Evolutionary conservation across 2,797 vertebrate genomes (phyloP).

Genomic region (Cyprinodon diabolis): DNA sequence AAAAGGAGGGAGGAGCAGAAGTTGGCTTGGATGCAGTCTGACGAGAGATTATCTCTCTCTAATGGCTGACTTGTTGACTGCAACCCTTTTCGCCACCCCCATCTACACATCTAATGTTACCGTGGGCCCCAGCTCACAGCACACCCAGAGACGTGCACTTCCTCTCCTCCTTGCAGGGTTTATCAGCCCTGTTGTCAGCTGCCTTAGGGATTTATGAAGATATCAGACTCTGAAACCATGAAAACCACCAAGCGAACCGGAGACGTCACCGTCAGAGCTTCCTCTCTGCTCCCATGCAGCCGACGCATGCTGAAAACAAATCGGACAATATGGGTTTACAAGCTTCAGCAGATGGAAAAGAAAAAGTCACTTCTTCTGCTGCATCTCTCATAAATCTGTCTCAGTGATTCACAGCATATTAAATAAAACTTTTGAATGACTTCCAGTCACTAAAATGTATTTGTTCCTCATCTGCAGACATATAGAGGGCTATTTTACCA

Average conservation of each 20-base stretch:
- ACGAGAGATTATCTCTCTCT: conserved; percentile 71
- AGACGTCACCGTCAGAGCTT: conserved; percentile 49
- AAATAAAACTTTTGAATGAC: background rate
- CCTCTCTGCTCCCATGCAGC: conserved; percentile 22
- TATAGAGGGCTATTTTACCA: background rate
- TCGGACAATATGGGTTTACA: conserved; percentile 17
- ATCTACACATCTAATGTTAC: conserved; percentile 66
- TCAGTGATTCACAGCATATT: background rate
- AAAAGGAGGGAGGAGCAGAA: conserved; percentile 40
- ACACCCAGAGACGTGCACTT: conserved; percentile 41
- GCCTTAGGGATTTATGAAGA: conserved; percentile 39
- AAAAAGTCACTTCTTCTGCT: conserved; percentile 7
- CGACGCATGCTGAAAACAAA: conserved; percentile 27
- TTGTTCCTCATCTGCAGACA: background rate
- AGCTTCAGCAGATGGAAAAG: background rate
- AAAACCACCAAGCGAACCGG: conserved; percentile 27
- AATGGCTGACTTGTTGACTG: conserved; percentile 73
- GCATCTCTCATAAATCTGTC: background rate
- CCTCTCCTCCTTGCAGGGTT: conserved; percentile 38
- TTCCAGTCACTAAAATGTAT: background rate
- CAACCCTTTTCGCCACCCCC: conserved; percentile 70
- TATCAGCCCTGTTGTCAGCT: conserved; percentile 47
- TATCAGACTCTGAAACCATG: conserved; percentile 39
- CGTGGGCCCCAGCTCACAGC: conserved; percentile 40
- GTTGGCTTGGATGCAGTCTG: conserved; percentile 45